These are phyloP conservation scores for Ailurus styani DNA, from an alignment of 2,113 vertebrate species.

Conservation along the genomic window DNA sequence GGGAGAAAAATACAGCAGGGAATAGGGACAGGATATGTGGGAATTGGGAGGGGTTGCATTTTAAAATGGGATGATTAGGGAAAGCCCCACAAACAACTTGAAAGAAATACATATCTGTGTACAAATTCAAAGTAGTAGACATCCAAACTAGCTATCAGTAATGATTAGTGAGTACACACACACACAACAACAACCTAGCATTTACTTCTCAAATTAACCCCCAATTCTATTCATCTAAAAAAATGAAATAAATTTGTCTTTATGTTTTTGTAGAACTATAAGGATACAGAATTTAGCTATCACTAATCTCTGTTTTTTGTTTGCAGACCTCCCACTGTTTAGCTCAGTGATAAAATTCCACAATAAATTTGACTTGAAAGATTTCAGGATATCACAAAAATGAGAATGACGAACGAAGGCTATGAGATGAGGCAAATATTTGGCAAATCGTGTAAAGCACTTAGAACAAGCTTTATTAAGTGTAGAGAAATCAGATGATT, in stretches of 20 bases:
- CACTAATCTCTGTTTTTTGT: conserved; percentile 35
- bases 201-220: conserved; percentile 32
- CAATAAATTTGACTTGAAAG: conserved; percentile 70
- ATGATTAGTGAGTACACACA: not conserved
- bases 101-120: not conserved
- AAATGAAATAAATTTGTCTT: conserved; percentile 27
- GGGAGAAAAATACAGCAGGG: not conserved
- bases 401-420: conserved; percentile 53
- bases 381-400: conserved; percentile 61
- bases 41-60: not conserved
- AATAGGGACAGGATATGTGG: not conserved
- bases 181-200: not conserved
- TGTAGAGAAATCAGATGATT: conserved; percentile 48
- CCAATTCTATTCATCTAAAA: not conserved
- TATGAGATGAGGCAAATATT: conserved; percentile 60
- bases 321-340: conserved; percentile 58
- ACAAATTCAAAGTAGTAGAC: not conserved
- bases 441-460: conserved; percentile 58
- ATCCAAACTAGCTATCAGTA: not conserved
- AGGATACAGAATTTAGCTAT: conserved; percentile 43
- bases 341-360: conserved; percentile 63
- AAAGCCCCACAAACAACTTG: not conserved
- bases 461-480: conserved; percentile 62
- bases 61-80: not conserved
- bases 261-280: conserved; percentile 17